phyloP scores from a whole-genome alignment of 2,888 invertebrate genomes.

The Dynastes maya region DNA sequence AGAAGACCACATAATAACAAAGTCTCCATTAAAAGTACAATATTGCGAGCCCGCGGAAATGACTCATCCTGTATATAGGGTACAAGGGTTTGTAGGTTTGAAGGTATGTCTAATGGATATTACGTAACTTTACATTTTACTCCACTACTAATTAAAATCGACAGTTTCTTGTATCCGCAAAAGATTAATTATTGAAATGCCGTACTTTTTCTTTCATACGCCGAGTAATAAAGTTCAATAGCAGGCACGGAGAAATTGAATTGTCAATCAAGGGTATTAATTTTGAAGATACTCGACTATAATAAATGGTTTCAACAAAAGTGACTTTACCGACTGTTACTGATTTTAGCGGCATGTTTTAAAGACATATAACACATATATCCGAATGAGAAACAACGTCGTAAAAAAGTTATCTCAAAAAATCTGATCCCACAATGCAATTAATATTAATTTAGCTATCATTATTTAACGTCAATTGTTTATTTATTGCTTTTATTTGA shows the following conservation, averaged over 20 bases:
- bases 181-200: conserved; percentile 32
- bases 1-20: too few species aligned
- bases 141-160: conserved; percentile 23
- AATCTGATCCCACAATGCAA: too few species aligned
- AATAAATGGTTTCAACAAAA: conserved; percentile 25
- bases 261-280: conserved; percentile 40
- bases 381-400: neutral
- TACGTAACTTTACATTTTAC: conserved; percentile 9
- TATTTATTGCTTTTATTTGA: too few species aligned
- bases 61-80: neutral
- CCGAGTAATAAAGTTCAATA: conserved; percentile 32
- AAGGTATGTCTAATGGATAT: conserved; percentile 5
- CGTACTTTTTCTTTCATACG: conserved; percentile 7
- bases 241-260: conserved; percentile 33
- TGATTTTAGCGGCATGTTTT: conserved; percentile 13
- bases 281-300: conserved; percentile 11
- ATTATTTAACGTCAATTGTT: too few species aligned
- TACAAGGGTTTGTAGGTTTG: neutral
- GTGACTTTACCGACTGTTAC: conserved; percentile 7
- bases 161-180: conserved; percentile 22
- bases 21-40: too few species aligned
- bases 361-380: conserved; percentile 6
- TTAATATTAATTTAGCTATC: too few species aligned
- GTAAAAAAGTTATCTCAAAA: neutral
- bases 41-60: too few species aligned